phyloP scores from a whole-genome alignment of 2,888 invertebrate genomes.

The Latrodectus elegans region DNA sequence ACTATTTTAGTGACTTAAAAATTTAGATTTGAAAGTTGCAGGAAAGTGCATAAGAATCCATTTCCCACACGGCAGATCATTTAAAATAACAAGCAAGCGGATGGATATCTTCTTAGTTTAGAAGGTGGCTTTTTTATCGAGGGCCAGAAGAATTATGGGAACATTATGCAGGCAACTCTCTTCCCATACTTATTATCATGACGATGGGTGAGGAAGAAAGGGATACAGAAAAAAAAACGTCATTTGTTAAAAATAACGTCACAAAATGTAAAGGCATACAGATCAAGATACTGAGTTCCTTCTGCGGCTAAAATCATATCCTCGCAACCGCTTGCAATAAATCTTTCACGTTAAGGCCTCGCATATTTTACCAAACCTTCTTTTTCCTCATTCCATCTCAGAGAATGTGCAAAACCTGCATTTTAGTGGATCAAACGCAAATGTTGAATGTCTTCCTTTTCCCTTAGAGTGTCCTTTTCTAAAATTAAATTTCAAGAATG shows the following conservation, averaged over 20 bases:
- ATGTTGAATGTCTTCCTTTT: too few species aligned
- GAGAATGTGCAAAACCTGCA: neutral
- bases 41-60: neutral
- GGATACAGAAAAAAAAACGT: constrained; percentile 1
- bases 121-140: constrained; percentile 46
- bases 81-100: constrained; percentile 52
- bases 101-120: constrained; percentile 46
- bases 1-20: too few species aligned
- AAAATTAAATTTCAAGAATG: too few species aligned
- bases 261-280: constrained; percentile 25
- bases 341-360: constrained; percentile 23
- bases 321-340: constrained; percentile 8
- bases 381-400: constrained; percentile 1
- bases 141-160: constrained; percentile 37
- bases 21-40: too few species aligned
- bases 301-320: constrained; percentile 20
- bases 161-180: constrained; percentile 36
- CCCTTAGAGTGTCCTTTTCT: too few species aligned
- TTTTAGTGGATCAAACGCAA: too few species aligned
- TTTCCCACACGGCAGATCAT: constrained; percentile 8
- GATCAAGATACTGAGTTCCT: constrained; percentile 23
- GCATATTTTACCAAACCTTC: constrained; percentile 27
- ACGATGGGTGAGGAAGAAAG: neutral
- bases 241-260: constrained; percentile 47
- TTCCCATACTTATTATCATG: constrained; percentile 37